Base-by-base conservation (phyloP, 2,888 invertebrate species). In the Leucoma salicis region DNA sequence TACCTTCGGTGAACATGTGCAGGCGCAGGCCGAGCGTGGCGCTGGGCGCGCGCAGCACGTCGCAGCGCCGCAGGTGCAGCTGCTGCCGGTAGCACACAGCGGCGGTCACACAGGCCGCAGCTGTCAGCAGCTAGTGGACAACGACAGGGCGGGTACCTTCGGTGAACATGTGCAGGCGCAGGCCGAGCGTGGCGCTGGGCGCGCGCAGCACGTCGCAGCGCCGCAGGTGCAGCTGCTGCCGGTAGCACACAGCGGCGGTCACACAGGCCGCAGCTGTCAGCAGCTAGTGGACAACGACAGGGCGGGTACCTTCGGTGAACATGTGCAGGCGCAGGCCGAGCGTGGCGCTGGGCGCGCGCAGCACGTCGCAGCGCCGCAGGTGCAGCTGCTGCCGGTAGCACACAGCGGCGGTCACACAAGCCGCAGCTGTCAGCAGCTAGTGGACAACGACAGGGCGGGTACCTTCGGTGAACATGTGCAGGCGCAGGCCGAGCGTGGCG, bases 51-150 rank as follows among this genome's bases (percentile, higher is more conserved):
- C 97, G 91, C 45, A 97, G 79, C 24, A 97, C 95, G 50, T 94
- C 94, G 42, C 95, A 94, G 63, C 95, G 94, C 37, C 97, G 95
- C 67, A 98, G 90, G 82, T 97, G 98, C 66, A 97, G 91, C 82
- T 97, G 97, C 59, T 97, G 96, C 58, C 97, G 94, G 88, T 96
- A 97, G 88, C 97, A 98, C n/a, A n/a, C n/a, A n/a, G n/a, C n/a
- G n/a, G n/a, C n/a, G n/a, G n/a, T n/a, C n/a, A n/a, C n/a, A n/a
- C n/a, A n/a, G n/a, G n/a, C n/a, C n/a, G n/a, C n/a, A n/a, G n/a
- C n/a, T n/a, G n/a, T n/a, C n/a, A n/a, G n/a, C n/a, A n/a, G n/a
- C n/a, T n/a, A n/a, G n/a, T n/a, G n/a, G n/a, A n/a, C n/a, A n/a
- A n/a, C n/a, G n/a, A n/a, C n/a, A n/a, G n/a, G n/a, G n/a, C n/a